Percentiles rank a stretch among this genome's conserved stretches.
Evolutionary conservation across 2,797 vertebrate species (phyloP).

Genomic region (Tenualosa thibaudeaui): DNA sequence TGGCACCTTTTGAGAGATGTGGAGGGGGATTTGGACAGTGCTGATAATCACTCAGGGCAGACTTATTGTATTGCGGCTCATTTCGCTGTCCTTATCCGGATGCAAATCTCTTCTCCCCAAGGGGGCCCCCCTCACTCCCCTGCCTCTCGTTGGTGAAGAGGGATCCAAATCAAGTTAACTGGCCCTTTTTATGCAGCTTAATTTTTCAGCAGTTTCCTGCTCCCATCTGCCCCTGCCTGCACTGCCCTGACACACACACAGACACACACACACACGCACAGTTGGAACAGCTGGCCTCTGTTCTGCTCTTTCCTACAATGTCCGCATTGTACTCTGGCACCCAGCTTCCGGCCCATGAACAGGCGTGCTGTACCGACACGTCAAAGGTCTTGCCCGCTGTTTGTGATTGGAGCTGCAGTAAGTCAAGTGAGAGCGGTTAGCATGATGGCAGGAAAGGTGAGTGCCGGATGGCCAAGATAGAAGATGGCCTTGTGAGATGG

Average conservation of each 20-base stretch:
- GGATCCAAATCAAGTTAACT: conserved; percentile 53
- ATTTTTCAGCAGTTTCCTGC: conserved; percentile 47
- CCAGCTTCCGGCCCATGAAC: conserved; percentile 16
- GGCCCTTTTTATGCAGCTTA: conserved; percentile 42
- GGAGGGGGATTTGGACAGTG: background rate
- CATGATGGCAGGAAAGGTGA: background rate
- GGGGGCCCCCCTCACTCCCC: conserved; percentile 37
- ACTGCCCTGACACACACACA: background rate
- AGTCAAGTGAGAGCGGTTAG: background rate
- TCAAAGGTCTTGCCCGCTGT: background rate
- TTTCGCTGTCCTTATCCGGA: conserved; percentile 44
- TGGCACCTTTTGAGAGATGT: background rate
- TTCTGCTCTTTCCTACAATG: conserved; percentile 52
- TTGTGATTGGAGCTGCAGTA: background rate
- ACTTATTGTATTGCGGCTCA: conserved; percentile 45
- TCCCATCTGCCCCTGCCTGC: conserved; percentile 33
- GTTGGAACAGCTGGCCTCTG: conserved; percentile 45
- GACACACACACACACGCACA: background rate
- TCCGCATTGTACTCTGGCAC: conserved; percentile 45
- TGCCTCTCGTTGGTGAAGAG: conserved; percentile 34
- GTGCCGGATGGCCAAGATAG: background rate
- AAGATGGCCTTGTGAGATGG: background rate
- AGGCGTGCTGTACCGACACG: background rate
- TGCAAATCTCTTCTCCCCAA: conserved; percentile 43
- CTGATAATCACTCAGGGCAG: background rate